Evolutionary conservation across 2,113 vertebrate species (phyloP).

Genomic region (Struthidea cinerea): DNA sequence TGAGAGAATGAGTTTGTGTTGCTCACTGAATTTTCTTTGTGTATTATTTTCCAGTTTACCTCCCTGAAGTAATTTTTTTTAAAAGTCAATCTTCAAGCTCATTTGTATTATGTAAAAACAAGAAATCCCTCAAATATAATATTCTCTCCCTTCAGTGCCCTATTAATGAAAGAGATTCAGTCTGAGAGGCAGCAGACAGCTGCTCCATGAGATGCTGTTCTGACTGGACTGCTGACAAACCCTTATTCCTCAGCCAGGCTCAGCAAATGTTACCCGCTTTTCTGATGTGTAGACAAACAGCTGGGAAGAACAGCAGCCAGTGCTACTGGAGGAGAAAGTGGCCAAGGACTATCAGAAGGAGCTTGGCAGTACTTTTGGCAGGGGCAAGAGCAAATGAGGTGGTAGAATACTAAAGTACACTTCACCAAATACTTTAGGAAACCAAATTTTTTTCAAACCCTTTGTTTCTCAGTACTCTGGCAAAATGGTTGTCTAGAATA

Average conservation of each 20-base stretch:
- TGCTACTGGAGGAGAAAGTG: neutral
- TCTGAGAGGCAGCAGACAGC: neutral
- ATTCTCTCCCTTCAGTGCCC: neutral
- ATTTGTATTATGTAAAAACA: neutral
- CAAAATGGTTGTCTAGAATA: neutral
- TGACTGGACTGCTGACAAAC: neutral
- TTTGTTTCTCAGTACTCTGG: neutral
- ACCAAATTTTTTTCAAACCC: neutral
- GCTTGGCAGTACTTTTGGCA: neutral
- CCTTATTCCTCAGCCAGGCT: neutral
- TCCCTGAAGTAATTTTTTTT: neutral
- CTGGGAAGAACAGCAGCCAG: neutral
- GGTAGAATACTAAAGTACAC: neutral
- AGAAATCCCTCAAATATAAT: neutral
- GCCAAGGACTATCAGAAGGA: neutral
- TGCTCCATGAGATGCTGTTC: neutral
- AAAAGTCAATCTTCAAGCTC: neutral
- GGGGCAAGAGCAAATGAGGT: neutral
- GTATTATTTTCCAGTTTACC: neutral
- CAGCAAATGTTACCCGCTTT: neutral
- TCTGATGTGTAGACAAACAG: neutral
- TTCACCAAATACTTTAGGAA: neutral
- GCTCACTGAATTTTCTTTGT: neutral
- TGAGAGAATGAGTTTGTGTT: neutral
- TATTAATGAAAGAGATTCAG: neutral